Percentiles rank a stretch among this genome's conserved stretches.
Conservation (phyloP, 2,888 invertebrate genomes). For the Drosophila anomelani region DNA sequence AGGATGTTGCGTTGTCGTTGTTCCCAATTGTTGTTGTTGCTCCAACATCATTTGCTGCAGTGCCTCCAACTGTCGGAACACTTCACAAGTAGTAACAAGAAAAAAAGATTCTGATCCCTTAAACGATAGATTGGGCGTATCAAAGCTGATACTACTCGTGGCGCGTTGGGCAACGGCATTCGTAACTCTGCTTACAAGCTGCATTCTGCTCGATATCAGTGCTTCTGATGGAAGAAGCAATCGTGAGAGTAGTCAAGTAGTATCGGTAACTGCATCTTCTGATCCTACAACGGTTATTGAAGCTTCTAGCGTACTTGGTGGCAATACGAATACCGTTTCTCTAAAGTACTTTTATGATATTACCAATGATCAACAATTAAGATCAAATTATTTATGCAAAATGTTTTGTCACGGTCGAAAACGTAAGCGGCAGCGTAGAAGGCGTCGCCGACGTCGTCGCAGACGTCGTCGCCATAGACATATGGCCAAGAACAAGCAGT, state of each 20-base stretch:
- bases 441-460: conserved; percentile 65
- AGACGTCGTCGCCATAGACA: conserved; percentile 39
- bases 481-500: conserved; percentile 24
- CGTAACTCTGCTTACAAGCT: conserved; percentile 47
- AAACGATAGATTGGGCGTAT: conserved; percentile 4
- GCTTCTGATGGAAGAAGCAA: conserved; percentile 20
- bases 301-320: conserved; percentile 1
- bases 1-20: conserved; percentile 64
- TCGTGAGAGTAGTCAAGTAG: conserved; percentile 16
- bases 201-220: conserved; percentile 36
- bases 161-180: conserved; percentile 48
- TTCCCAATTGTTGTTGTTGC: conserved; percentile 56
- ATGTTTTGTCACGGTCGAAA: conserved; percentile 71
- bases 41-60: conserved; percentile 39
- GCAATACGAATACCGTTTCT: conserved; percentile 26
- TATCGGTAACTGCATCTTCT: conserved; percentile 12
- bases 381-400: conserved; percentile 68
- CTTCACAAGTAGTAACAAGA: conserved; percentile 3
- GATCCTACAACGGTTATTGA: conserved; percentile 9
- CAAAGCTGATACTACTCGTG: conserved; percentile 44
- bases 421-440: conserved; percentile 58
- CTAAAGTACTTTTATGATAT: conserved; percentile 58
- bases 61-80: conserved; percentile 22
- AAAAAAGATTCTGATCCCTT: conserved; percentile 14
- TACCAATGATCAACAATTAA: conserved; percentile 69